A percentile compares a stretch with the other conserved stretches of the same genome.
Evolutionary conservation across 2,797 vertebrate species (phyloP).

Genomic region (Synanceia verrucosa): DNA sequence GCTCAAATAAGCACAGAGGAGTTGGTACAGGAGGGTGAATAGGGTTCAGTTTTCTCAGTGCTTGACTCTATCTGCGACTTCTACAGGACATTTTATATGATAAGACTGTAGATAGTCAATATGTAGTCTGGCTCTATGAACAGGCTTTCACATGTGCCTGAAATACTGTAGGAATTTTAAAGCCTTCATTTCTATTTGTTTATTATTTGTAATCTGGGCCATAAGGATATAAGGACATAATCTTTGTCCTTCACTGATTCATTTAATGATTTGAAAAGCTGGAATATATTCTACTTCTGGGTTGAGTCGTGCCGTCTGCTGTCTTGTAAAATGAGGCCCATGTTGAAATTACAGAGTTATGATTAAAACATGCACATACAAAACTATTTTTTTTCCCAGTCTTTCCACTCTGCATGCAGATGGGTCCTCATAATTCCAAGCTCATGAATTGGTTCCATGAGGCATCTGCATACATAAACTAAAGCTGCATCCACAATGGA

Average conservation of each 20-base stretch:
- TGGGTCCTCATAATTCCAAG: slow-evolving; percentile 49
- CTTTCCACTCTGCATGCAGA: slow-evolving; percentile 48
- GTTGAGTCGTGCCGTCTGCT: slow-evolving; percentile 1
- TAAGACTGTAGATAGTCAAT: not conserved
- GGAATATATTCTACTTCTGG: not conserved
- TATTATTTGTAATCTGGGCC: not conserved
- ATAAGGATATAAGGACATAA: not conserved
- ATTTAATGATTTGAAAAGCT: not conserved
- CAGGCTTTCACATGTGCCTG: not conserved
- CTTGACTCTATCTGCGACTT: slow-evolving; percentile 3
- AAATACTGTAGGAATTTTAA: not conserved
- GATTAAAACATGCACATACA: slow-evolving; percentile 47
- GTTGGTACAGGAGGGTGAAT: not conserved
- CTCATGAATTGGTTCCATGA: slow-evolving; percentile 43
- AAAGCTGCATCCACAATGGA: slow-evolving; percentile 54
- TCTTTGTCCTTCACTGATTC: not conserved
- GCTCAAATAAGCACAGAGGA: not conserved
- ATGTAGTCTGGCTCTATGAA: not conserved
- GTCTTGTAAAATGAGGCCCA: not conserved
- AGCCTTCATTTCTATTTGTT: not conserved
- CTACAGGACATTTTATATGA: not conserved
- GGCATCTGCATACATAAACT: slow-evolving; percentile 65
- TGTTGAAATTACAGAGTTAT: slow-evolving; percentile 18
- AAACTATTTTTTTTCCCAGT: not conserved
- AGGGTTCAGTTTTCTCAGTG: not conserved